Conservation (phyloP, 2,113 vertebrate genomes). For the Syngnathus floridae region DNA sequence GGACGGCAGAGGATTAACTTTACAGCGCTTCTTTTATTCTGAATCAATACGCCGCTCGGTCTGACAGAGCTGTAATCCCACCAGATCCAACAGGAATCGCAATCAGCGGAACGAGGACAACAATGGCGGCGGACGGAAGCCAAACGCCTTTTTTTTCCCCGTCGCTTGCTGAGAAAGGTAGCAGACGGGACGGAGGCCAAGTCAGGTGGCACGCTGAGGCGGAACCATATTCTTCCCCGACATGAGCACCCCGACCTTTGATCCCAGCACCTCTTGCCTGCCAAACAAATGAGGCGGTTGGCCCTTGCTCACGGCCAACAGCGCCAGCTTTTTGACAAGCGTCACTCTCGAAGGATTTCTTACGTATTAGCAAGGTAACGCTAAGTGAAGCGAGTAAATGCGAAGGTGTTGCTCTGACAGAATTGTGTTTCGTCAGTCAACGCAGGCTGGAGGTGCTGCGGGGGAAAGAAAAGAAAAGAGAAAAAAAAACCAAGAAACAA, state of each 20-base stretch:
- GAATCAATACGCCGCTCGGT: neutral
- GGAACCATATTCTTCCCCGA: neutral
- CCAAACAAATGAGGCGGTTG: neutral
- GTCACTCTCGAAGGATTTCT: neutral
- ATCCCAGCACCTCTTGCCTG: neutral
- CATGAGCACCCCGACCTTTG: neutral
- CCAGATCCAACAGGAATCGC: neutral
- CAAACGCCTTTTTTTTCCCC: neutral
- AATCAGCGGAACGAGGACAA: neutral
- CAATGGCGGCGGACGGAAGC: neutral
- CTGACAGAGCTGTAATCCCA: neutral
- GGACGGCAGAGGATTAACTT: constrained; percentile 4
- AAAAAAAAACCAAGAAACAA: neutral
- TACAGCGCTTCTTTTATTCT: constrained; percentile 1
- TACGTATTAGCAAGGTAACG: neutral
- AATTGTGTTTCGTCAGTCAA: neutral
- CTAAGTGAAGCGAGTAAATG: neutral
- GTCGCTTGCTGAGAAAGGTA: neutral
- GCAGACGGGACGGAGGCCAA: neutral
- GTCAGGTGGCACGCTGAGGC: neutral
- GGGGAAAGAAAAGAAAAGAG: too few species aligned
- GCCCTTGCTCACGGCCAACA: neutral
- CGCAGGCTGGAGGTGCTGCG: neutral
- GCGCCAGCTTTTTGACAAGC: neutral
- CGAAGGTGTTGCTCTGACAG: neutral